These are phyloP conservation scores for Caenorhabditis remanei DNA, from an alignment of 1,140 invertebrate genomes.

Conservation along the genomic window DNA sequence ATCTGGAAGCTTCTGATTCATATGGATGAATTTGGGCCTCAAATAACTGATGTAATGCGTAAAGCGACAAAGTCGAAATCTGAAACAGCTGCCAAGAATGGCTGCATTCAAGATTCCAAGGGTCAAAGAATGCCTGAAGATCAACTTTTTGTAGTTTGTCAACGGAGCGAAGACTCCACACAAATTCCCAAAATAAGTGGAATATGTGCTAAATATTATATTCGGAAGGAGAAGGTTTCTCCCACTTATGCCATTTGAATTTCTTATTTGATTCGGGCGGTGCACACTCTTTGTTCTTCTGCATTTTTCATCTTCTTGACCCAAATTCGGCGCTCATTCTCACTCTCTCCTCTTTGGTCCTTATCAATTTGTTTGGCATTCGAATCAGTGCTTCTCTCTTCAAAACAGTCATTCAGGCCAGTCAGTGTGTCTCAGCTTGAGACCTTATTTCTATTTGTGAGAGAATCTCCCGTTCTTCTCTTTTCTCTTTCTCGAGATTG, in stretches of 20 bases:
- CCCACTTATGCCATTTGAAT: not conserved
- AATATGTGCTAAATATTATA: constrained; percentile 4
- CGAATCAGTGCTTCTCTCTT: constrained; percentile 12
- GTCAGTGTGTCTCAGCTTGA: too few relatives aligned
- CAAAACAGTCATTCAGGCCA: not conserved
- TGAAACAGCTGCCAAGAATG: too few relatives aligned
- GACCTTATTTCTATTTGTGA: constrained; percentile 2
- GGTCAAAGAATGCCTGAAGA: not conserved
- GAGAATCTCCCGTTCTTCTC: not conserved
- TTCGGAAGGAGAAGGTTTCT: not conserved
- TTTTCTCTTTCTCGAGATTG: constrained; percentile 1
- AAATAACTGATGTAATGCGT: too few relatives aligned
- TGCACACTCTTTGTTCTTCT: not conserved
- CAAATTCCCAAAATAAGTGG: not conserved
- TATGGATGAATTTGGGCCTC: too few relatives aligned
- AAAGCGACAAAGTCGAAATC: too few relatives aligned
- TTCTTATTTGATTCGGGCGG: not conserved
- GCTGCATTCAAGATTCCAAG: not conserved
- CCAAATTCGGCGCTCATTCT: constrained; percentile 23
- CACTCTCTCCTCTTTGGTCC: not conserved
- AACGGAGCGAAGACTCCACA: not conserved
- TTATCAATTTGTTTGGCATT: constrained; percentile 51
- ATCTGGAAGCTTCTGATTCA: too few relatives aligned
- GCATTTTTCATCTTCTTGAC: not conserved
- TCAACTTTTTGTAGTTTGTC: constrained; percentile 17